phyloP scores from a whole-genome alignment of 2,113 vertebrate species.

The Apistogramma diplotaenia region DNA sequence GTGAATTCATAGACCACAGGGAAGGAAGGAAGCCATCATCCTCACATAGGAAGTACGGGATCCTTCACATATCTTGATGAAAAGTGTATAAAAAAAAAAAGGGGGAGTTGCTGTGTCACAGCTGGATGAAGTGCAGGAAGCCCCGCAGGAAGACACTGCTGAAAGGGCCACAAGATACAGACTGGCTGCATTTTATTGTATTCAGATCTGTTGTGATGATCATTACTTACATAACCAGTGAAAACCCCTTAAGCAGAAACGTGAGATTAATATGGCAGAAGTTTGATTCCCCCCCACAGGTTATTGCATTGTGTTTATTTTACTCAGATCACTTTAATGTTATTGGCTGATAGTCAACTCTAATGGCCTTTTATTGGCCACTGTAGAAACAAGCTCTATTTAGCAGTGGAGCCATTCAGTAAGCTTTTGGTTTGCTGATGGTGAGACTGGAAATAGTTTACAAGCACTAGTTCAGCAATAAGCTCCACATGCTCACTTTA shows the following conservation, averaged over 20 bases:
- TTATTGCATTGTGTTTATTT: neutral
- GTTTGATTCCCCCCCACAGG: too few relatives aligned
- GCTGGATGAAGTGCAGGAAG: conserved; percentile 18
- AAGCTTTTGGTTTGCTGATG: neutral
- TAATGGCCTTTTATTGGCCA: neutral
- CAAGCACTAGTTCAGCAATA: neutral
- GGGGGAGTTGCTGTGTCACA: conserved; percentile 47
- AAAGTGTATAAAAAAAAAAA: conserved; percentile 1
- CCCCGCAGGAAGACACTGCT: neutral
- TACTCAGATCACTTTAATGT: too few relatives aligned
- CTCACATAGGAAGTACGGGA: conserved; percentile 15
- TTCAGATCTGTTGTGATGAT: neutral
- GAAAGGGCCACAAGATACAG: neutral
- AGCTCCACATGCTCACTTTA: neutral
- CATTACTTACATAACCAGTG: neutral
- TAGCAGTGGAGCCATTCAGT: neutral
- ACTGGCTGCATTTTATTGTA: neutral
- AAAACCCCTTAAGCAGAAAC: neutral
- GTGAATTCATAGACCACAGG: neutral
- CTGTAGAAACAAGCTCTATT: neutral
- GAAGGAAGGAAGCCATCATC: conserved; percentile 31
- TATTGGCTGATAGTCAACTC: too few relatives aligned
- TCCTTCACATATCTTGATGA: conserved; percentile 14
- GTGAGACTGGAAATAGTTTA: neutral
- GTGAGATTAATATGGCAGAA: neutral